Evolutionary conservation across 1,140 invertebrate genomes (phyloP), one percentile per base, ranked within the genome.

Genomic region (Drosophila kohkoa): DNA sequence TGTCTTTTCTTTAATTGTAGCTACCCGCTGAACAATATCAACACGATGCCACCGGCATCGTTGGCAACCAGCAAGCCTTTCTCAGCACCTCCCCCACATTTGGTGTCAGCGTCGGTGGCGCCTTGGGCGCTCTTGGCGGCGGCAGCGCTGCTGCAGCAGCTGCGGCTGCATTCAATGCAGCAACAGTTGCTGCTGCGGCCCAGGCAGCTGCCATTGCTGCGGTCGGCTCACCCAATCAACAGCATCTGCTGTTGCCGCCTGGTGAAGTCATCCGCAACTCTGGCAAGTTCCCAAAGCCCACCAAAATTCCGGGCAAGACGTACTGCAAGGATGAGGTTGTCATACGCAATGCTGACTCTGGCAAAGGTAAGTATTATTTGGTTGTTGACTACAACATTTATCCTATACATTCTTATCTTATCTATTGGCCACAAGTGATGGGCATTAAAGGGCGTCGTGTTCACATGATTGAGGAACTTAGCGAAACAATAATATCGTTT

Each of bases 391-490:
- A 13, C 13, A 59, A 5, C 5, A 11, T 5, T 16, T 7, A 28
- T 16, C 6, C 45, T 15, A 2, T 25, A 38, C 35, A 62, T 32
- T 52, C 8, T 38, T 28, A 55, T 62, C 8, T 72, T 64, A 52
- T 55, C 49, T 54, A 49, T 25, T 13, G 67, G 55, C 46, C 45
- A 41, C 38, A 46, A 98, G 98, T 99, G 94, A 99, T 99, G 98
- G 98, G 98, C 94, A 98, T 99, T 95, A 98, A 98, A 94, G 98
- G 98, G 92, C 95, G 98, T 91, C 95, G 98, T 92, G 98, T 99
- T 93, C 98, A 98, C 94, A 97, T 98, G 96, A 99, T 99, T 93
- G 98, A 99, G 95, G 97, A 98, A 94, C 95, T 99, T 93, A 98
- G 97, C 94, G 97, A 98, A 94, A 99, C 98, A 89, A 97, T 99